phyloP scores from a whole-genome alignment of 2,888 invertebrate species.

The Drosophila paucipuncta region DNA sequence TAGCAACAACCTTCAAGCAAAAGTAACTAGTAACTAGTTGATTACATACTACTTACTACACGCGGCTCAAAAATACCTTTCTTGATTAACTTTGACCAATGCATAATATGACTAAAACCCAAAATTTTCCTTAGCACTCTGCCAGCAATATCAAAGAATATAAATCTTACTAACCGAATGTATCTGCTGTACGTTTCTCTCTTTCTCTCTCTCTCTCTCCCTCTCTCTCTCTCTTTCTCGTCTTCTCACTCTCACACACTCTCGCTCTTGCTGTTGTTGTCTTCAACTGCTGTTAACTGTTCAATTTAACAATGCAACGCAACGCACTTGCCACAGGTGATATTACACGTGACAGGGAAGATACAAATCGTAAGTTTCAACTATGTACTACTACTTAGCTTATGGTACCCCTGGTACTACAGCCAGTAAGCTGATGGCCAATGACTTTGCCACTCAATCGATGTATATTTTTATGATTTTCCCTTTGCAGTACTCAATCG shows the following conservation, averaged over 20 bases:
- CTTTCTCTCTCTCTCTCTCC: constrained; percentile 12
- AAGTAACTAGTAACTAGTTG: constrained; percentile 16
- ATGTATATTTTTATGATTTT: background rate
- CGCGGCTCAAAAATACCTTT: constrained; percentile 77
- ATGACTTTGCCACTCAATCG: constrained; percentile 20
- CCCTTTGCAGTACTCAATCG: constrained; percentile 90
- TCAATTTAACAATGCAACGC: constrained; percentile 21
- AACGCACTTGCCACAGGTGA: constrained; percentile 87
- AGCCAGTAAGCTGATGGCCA: background rate
- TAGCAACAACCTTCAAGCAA: constrained; percentile 30
- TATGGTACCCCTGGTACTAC: background rate
- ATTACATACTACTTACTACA: constrained; percentile 28
- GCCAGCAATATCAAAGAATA: constrained; percentile 19
- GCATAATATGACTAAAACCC: constrained; percentile 42
- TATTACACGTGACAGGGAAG: constrained; percentile 91
- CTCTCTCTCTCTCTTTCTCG: constrained; percentile 22
- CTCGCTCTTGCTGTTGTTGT: constrained; percentile 26
- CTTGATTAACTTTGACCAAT: constrained; percentile 70
- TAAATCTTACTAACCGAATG: constrained; percentile 57
- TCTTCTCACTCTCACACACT: background rate
- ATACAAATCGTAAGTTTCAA: constrained; percentile 91
- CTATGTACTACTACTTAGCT: background rate
- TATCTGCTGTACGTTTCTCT: constrained; percentile 39
- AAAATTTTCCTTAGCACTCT: constrained; percentile 56
- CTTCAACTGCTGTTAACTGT: constrained; percentile 19